Evolutionary conservation across 2,888 invertebrate genomes (phyloP), one percentile per base, ranked within the genome.

Genomic region (Stenchaetothrips biformis): DNA sequence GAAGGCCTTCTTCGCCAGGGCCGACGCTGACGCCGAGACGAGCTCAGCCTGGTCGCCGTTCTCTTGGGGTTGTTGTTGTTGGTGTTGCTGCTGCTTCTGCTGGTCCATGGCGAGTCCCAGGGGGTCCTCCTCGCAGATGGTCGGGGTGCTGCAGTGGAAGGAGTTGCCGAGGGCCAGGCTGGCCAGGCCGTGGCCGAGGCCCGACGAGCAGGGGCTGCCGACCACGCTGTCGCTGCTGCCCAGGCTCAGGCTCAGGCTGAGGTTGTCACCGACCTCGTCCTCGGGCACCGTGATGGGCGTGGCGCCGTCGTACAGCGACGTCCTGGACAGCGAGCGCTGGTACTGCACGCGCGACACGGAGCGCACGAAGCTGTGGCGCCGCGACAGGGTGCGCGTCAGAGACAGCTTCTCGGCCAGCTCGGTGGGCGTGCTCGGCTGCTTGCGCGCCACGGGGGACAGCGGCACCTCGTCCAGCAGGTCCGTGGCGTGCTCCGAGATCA

Each of bases 401-500:
- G 89, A 89, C 81, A 89, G 87, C 82, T 88, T 88, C 82, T 89
- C 87, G 79, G 89, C 89, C 78, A 89, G 86, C 0, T 89, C 87
- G 0, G 88, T 88, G 7, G 89, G 87, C 78, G 86, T 87, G 82
- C 86, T 87, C 0, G 87, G 87, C 48, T 85, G 86, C 79, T 86
- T 86, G 8, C 87, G 85, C 79, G 86, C 84, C 67, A 86, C 86
- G 7, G 87, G 86, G 77, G 86, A 85, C 18, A 86, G 85, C 0
- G 86, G 86, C 74, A 86, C 86, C 18, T 86, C 85, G 13, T 88
- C 86, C 80, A 91, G 84, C 11, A 92, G 87, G 81, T 91, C 91
- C 9, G 88, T 88, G 0, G 92, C 91, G 82, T 90, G 89, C 81
- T 89, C 87, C 82, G 88, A 88, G 80, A 93, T 92, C 21, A 91